Evolutionary conservation across 2,797 vertebrate genomes (phyloP), one percentile per base, ranked within the genome.

Genomic region (Pangasius sanitwongsei): DNA sequence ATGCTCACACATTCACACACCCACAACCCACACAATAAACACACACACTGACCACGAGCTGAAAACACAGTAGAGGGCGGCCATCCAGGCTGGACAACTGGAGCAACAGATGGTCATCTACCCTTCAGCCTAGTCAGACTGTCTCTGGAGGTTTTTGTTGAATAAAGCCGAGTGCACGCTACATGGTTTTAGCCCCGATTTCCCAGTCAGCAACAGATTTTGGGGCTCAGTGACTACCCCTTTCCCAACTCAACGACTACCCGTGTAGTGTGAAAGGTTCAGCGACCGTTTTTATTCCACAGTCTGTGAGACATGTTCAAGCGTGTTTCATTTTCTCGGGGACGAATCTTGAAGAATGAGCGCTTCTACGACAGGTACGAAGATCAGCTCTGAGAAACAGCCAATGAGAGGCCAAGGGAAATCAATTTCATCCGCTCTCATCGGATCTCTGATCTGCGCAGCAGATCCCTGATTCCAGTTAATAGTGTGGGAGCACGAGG

Each of bases 81-180:
- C 92, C 94, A 94, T 95, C 93, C 94, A 95, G 94, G 95, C 93
- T 94, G 93, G 94, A 94, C 95, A 96, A 96, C 94, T 95, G 94
- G 94, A 94, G 92, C 94, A 94, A 94, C 95, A 96, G 94, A 96
- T 95, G 95, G 95, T 94, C 94, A 91, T 95, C 94, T 95, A 95
- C 94, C 92, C 93, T 95, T 83, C 85, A 65, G 67, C 63, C 65
- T 34, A 12, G 67, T 75, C 78, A n/a, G 5, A 75, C 23, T 9
- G 85, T 75, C 69, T 41, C 81, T 28, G 16, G n/a, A 57, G 53
- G 50, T 50, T 77, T 53, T 25, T n/a, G 44, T 2, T 77, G 25
- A 50, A 77, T 37, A 80, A 80, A 80, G 28, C 16, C n/a, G 20
- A 23, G n/a, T 78, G 37, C 44, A 50, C 11, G 25, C n/a, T 15